phyloP scores from a whole-genome alignment of 2,888 invertebrate species.

The Nesidiocoris tenuis region DNA sequence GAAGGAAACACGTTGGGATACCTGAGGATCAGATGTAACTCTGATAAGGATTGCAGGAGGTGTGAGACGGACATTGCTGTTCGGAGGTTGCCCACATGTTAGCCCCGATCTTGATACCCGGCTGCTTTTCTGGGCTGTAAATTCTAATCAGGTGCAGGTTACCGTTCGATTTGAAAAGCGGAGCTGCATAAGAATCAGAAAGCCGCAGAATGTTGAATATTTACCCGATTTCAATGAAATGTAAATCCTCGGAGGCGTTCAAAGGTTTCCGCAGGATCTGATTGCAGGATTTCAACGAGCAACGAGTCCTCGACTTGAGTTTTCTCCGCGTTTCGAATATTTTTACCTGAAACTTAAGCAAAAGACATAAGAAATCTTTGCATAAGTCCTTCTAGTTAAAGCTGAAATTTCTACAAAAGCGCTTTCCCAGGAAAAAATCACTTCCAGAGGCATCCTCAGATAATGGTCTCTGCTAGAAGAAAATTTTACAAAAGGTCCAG shows the following conservation, averaged over 20 bases:
- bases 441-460: too few species aligned
- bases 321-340: too few species aligned
- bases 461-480: too few species aligned
- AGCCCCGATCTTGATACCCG: background rate
- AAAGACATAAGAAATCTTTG: too few species aligned
- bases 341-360: too few species aligned
- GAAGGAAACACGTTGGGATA: background rate
- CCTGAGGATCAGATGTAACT: slow-evolving; percentile 6
- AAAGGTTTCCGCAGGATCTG: background rate
- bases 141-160: background rate
- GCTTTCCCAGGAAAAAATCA: too few species aligned
- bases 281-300: background rate
- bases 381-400: too few species aligned
- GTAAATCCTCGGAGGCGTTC: background rate
- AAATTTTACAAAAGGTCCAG: too few species aligned
- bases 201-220: background rate
- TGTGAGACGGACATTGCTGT: background rate
- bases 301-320: too few species aligned
- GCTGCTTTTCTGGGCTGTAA: background rate
- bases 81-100: background rate
- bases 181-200: background rate
- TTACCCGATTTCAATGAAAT: background rate
- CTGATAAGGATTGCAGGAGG: background rate
- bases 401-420: too few species aligned
- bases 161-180: background rate